Percentiles rank a stretch among this genome's conserved stretches.
These are phyloP conservation scores for Himantopus leucocephalus DNA, from an alignment of 2,113 vertebrate species.

Conservation along the genomic window DNA sequence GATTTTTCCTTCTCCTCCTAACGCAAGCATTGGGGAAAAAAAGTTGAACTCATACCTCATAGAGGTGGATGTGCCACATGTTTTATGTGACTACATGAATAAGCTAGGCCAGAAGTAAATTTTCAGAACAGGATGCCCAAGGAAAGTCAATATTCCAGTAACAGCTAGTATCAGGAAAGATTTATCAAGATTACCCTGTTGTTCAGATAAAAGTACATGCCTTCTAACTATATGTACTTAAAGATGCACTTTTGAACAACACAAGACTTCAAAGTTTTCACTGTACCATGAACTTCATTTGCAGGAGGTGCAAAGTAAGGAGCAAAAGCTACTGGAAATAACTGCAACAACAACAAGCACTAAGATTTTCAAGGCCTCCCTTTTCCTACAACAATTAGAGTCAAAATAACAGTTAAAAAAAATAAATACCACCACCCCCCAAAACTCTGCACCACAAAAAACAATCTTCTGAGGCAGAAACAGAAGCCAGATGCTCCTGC, in stretches of 20 bases:
- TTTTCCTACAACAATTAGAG: not conserved
- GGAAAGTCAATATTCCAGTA: not conserved
- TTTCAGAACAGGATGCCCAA: not conserved
- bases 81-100: not conserved
- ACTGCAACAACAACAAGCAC: not conserved
- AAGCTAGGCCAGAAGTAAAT: not conserved
- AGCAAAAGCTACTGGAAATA: not conserved
- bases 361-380: not conserved
- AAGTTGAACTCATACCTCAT: not conserved
- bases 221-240: not conserved
- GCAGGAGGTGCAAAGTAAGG: not conserved
- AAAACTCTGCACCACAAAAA: not conserved
- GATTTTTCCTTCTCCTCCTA: not conserved
- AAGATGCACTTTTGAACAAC: not conserved
- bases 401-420: not conserved
- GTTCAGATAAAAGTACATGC: not conserved
- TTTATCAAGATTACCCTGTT: not conserved
- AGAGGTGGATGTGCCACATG: not conserved
- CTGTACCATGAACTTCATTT: not conserved
- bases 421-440: not conserved
- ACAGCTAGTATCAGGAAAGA: not conserved
- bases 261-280: not conserved
- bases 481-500: not conserved
- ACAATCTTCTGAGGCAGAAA: not conserved
- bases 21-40: not conserved